These are phyloP conservation scores for Manis pentadactyla DNA, from an alignment of 2,797 vertebrate species.

Conservation along the genomic window DNA sequence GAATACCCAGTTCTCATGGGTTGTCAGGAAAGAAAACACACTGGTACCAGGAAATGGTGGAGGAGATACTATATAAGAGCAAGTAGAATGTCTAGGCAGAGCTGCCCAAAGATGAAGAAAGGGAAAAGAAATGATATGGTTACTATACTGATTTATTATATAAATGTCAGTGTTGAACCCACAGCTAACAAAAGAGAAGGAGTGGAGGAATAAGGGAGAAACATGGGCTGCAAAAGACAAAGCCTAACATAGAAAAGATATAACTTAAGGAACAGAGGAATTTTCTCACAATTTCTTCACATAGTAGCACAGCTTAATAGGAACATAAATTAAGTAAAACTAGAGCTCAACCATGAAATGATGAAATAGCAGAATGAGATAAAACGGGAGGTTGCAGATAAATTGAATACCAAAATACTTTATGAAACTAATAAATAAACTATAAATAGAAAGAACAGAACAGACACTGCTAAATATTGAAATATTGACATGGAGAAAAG, in stretches of 20 bases:
- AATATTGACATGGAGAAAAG: slow-evolving; percentile 12
- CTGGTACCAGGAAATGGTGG: not conserved
- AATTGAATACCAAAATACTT: slow-evolving; percentile 67
- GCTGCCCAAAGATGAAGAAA: not conserved
- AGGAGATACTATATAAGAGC: not conserved
- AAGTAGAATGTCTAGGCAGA: not conserved
- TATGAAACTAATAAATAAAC: slow-evolving; percentile 73
- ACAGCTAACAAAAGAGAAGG: slow-evolving; percentile 11
- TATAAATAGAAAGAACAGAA: slow-evolving; percentile 60
- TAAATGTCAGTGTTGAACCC: not conserved
- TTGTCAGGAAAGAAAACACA: not conserved
- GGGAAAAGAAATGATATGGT: not conserved
- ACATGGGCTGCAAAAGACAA: not conserved
- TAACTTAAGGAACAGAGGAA: slow-evolving; percentile 55
- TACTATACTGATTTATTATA: not conserved
- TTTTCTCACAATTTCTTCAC: slow-evolving; percentile 55
- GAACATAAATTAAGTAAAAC: slow-evolving; percentile 70
- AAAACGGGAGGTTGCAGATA: slow-evolving; percentile 53
- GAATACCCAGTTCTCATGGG: not conserved
- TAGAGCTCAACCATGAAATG: slow-evolving; percentile 65
- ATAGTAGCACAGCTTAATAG: slow-evolving; percentile 57
- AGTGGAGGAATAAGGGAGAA: not conserved
- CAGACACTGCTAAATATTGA: slow-evolving; percentile 44
- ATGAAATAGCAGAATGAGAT: slow-evolving; percentile 59
- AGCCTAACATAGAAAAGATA: not conserved